These are phyloP conservation scores for Psophia crepitans DNA, from an alignment of 2,113 vertebrate species.

Conservation along the genomic window DNA sequence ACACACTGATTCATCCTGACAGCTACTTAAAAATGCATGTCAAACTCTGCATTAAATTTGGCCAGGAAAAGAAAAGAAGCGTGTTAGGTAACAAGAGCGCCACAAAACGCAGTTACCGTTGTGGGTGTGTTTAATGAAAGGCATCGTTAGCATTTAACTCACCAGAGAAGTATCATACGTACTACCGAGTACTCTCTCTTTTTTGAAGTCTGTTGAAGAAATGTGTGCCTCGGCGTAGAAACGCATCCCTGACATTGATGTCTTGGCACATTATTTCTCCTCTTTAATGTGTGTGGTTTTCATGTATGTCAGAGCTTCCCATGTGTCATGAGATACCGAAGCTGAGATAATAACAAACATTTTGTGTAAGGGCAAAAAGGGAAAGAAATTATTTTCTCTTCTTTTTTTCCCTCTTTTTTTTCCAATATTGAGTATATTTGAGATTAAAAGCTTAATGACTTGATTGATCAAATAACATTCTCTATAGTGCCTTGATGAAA, in stretches of 20 bases:
- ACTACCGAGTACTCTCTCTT: neutral
- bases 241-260: neutral
- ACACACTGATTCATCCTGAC: constrained; percentile 48
- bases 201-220: neutral
- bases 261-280: neutral
- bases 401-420: neutral
- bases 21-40: constrained; percentile 51
- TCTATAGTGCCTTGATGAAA: neutral
- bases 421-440: neutral
- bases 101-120: neutral
- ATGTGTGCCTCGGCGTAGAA: neutral
- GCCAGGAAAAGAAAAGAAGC: constrained; percentile 29
- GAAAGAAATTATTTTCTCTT: neutral
- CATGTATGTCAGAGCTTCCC: neutral
- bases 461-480: neutral
- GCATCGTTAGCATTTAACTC: neutral
- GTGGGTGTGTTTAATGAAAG: neutral
- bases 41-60: constrained; percentile 26
- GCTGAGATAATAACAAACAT: neutral
- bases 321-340: neutral
- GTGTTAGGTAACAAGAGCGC: neutral
- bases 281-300: neutral
- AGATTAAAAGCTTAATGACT: neutral
- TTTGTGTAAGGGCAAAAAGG: neutral
- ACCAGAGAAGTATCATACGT: neutral